A percentile compares a stretch with the other conserved stretches of the same genome.
Conservation (phyloP, 2,888 invertebrate genomes). For the Agrotis puta region DNA sequence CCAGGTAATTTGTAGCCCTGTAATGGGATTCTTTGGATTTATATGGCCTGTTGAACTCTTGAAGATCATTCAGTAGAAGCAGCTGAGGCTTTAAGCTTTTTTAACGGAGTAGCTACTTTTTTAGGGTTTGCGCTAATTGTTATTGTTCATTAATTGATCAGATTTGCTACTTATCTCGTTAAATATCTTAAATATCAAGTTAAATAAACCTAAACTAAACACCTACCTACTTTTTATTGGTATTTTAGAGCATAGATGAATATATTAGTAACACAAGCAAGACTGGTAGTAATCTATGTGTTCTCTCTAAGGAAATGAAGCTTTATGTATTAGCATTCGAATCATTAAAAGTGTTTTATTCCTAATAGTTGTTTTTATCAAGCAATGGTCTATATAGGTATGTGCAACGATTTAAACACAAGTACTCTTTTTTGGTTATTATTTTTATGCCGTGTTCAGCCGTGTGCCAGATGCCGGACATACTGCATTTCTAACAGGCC, state of each 20-base stretch:
- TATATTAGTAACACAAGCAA: neutral
- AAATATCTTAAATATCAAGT: too few relatives aligned
- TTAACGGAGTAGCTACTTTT: constrained; percentile 15
- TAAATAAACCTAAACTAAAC: neutral
- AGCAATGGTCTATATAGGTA: constrained; percentile 21
- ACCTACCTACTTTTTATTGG: neutral
- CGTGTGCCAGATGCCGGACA: constrained; percentile 17
- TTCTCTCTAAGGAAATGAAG: constrained; percentile 10
- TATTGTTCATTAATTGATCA: constrained; percentile 19
- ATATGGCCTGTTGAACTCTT: constrained; percentile 8
- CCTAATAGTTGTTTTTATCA: constrained; percentile 10
- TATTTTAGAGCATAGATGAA: neutral
- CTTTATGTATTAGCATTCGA: constrained; percentile 12
- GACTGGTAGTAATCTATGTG: neutral
- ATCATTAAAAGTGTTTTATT: neutral
- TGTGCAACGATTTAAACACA: constrained; percentile 29
- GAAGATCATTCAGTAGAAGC: constrained; percentile 16
- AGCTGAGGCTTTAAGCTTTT: constrained; percentile 11
- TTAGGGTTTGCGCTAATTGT: constrained; percentile 1
- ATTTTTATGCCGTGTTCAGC: constrained; percentile 39
- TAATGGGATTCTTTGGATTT: constrained; percentile 28
- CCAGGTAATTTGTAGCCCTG: constrained; percentile 23
- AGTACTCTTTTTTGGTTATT: constrained; percentile 39
- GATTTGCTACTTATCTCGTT: neutral
- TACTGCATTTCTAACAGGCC: constrained; percentile 28